Evolutionary conservation across 2,797 vertebrate genomes (phyloP), one percentile per base, ranked within the genome.

Genomic region (Bradypodion pumilum): DNA sequence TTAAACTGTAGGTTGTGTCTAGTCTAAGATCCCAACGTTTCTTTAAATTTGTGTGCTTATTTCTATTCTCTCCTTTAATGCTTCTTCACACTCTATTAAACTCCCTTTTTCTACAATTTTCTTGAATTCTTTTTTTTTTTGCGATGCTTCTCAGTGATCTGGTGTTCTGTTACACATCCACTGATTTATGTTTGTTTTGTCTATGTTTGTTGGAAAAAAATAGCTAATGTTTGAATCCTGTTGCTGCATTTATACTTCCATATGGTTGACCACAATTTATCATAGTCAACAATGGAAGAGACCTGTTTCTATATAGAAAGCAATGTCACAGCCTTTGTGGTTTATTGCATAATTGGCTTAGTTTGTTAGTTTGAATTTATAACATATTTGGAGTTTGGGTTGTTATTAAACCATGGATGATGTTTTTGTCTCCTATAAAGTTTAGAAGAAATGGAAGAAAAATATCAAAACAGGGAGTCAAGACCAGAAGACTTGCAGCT

Each of bases 361-460:
- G 44, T 21, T 35, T 29, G 82, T 88, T 82, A 59, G 49, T 85
- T 21, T 91, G 74, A 83, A 65, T 79, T 46, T 86, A 0, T 87
- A 82, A 44, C 37, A 56, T 74, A 59, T 27, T 75, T 89, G 87
- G 81, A 87, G 29, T 75, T 60, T 27, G 46, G 10, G 37, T 21
- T 91, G 35, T 86, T 62, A 74, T 81, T 88, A 88, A 91, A 83
- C 92, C 95, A 93, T 95, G 92, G 75, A 37, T 90, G 80, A 49
- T 95, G 66, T 93, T 95, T 89, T 95, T 95, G 86, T 94, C 89
- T 95, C 90, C 91, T 91, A 87, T 93, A 91, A 94, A 99, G 98
- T 94, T 96, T 99, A 95, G 97, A 99, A 95, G 98, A 98, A 93
- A 98, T 98, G 80, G 98, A 99, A 95, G 98, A 99, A 78, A 99